Conservation (phyloP, 2,113 vertebrate genomes). For the Silurus asotus region DNA sequence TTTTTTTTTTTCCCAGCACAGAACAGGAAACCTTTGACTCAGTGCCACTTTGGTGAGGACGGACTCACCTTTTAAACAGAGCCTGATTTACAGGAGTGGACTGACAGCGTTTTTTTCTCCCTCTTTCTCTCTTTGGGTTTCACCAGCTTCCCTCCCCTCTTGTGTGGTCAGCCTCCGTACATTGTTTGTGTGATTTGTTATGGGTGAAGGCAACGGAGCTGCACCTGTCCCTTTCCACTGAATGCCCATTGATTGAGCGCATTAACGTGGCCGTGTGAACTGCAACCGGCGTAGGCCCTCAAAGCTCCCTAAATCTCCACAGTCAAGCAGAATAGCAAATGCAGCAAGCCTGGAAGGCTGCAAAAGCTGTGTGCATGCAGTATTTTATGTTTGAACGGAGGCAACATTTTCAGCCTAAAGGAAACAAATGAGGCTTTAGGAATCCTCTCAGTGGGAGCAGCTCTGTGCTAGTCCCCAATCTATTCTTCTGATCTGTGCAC, state of each 20-base stretch:
- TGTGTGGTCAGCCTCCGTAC: slow-evolving; percentile 48
- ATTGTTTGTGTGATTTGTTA: slow-evolving; percentile 57
- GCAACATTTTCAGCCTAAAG: slow-evolving; percentile 25
- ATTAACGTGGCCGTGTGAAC: slow-evolving; percentile 30
- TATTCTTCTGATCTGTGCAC: slow-evolving; percentile 27
- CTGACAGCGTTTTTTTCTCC: slow-evolving; percentile 15
- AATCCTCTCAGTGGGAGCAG: slow-evolving; percentile 31
- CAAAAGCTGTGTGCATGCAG: slow-evolving; percentile 18
- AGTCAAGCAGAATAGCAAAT: slow-evolving; percentile 38
- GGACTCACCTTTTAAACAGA: slow-evolving; percentile 22
- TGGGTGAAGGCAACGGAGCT: slow-evolving; percentile 35
- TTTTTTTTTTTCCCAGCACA: neutral
- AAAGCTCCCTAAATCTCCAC: slow-evolving; percentile 51
- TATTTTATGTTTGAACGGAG: slow-evolving; percentile 30
- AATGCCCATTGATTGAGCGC: slow-evolving; percentile 44
- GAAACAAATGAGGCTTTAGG: slow-evolving; percentile 36
- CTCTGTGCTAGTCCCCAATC: slow-evolving; percentile 45
- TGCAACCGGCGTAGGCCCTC: slow-evolving; percentile 20
- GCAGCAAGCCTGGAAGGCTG: slow-evolving; percentile 26
- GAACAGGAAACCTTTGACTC: slow-evolving; percentile 49
- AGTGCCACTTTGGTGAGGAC: neutral
- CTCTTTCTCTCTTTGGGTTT: neutral
- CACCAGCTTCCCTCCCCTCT: slow-evolving; percentile 12
- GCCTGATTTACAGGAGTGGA: slow-evolving; percentile 46
- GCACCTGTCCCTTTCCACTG: slow-evolving; percentile 53